Evolutionary conservation across 2,888 invertebrate species (phyloP).

Genomic region (Anticlea derivata): DNA sequence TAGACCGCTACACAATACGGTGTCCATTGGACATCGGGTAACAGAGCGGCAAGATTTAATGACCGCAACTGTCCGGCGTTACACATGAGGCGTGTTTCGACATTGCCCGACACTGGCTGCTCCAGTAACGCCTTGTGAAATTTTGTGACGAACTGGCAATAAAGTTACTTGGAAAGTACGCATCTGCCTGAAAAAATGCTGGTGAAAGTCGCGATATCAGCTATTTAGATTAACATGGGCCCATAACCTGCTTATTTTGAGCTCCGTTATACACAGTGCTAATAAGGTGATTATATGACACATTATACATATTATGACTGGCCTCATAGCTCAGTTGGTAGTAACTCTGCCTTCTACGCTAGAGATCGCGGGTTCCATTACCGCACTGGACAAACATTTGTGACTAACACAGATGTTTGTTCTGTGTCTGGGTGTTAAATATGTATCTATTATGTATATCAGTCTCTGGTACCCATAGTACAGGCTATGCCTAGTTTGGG

Average conservation of each 20-base stretch:
- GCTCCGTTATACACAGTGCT: background rate
- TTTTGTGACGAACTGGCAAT: constrained; percentile 15
- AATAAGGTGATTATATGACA: too few species aligned
- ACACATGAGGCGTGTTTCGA: constrained; percentile 65
- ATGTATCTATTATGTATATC: too few species aligned
- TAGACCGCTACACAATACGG: constrained; percentile 75
- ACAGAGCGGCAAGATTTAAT: constrained; percentile 82
- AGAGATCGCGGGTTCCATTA: too few species aligned
- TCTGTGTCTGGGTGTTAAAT: too few species aligned
- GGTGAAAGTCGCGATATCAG: background rate
- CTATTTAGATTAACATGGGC: too few species aligned
- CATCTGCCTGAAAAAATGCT: background rate
- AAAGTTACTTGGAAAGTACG: background rate
- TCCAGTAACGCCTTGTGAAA: constrained; percentile 31
- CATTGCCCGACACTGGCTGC: constrained; percentile 43
- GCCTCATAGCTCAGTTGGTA: too few species aligned
- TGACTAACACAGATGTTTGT: too few species aligned
- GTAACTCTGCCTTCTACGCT: too few species aligned
- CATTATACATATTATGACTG: too few species aligned
- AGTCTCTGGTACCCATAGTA: too few species aligned
- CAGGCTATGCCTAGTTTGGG: too few species aligned
- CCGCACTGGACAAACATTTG: too few species aligned
- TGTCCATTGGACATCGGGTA: constrained; percentile 65
- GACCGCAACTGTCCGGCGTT: constrained; percentile 71
- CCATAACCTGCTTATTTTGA: background rate